Evolutionary conservation across 1,140 invertebrate species (phyloP).

Genomic region (Heliothis subflexa): DNA sequence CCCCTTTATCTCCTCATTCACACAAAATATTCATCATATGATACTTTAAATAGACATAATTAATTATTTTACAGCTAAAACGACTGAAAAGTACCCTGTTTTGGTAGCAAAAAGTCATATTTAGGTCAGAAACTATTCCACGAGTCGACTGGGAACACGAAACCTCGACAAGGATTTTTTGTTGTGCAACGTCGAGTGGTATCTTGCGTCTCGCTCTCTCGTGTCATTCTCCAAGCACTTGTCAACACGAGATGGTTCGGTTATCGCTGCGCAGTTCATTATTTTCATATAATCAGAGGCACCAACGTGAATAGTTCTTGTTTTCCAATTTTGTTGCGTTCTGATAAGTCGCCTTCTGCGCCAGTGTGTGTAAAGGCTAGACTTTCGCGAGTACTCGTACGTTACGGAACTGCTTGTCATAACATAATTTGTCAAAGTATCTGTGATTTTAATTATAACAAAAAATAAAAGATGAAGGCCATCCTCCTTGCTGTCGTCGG

Average conservation of each 20-base stretch:
- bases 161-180: slow-evolving; percentile 70
- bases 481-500: slow-evolving; percentile 71
- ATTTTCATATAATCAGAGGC: slow-evolving; percentile 73
- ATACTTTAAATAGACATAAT: not conserved
- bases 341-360: slow-evolving; percentile 91
- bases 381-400: slow-evolving; percentile 67
- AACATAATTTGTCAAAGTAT: slow-evolving; percentile 74
- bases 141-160: slow-evolving; percentile 73
- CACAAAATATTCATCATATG: not conserved
- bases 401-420: slow-evolving; percentile 55
- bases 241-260: slow-evolving; percentile 77
- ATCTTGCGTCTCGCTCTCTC: slow-evolving; percentile 66
- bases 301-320: slow-evolving; percentile 63
- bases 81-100: not conserved
- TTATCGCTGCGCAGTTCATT: slow-evolving; percentile 82
- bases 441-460: slow-evolving; percentile 80
- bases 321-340: slow-evolving; percentile 67
- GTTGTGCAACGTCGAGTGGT: slow-evolving; percentile 50
- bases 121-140: slow-evolving; percentile 68
- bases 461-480: slow-evolving; percentile 82
- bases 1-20: slow-evolving; percentile 19
- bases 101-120: slow-evolving; percentile 27
- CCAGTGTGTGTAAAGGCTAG: slow-evolving; percentile 95
- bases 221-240: slow-evolving; percentile 65
- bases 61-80: slow-evolving; percentile 1